Evolutionary conservation across 2,113 vertebrate species (phyloP), one percentile per base, ranked within the genome.

Genomic region (Haemorhous mexicanus): DNA sequence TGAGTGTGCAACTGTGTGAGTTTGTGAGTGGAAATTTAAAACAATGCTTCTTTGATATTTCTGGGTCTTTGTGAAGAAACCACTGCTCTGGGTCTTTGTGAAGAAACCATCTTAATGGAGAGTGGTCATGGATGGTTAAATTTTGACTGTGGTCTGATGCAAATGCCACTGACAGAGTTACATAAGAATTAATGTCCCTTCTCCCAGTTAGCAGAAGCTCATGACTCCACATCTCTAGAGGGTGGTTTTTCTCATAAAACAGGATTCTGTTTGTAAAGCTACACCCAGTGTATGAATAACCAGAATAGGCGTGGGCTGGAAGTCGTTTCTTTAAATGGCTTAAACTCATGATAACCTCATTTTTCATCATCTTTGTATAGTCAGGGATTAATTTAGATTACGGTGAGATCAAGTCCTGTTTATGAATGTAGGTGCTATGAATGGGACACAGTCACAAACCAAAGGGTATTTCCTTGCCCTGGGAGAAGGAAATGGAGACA

Each of bases 231-330:
- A 16, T 75, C 86, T 79, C 55, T 53, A 27, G 78, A 91, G 41
- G 64, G 66, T 17, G 23, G n/a, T 46, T 77, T 77, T 88, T 43
- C 94, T 88, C 75, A 39, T 86, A 73, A 85, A 69, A 24, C 10
- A 5, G 49, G 22, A 80, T 94, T 76, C 56, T 95, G 77, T 91
- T 91, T 86, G 58, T 28, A 83, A 83, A 91, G 58, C 55, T 94
- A 88, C 90, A 76, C 85, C 90, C 94, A 77, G 16, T 11, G 32
- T 58, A 49, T 77, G 75, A 95, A 77, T 86, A 86, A 92, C 32
- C 81, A 94, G 67, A 90, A 39, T 39, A 88, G 88, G 94, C 22
- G 88, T 92, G 92, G 79, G 59, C 68, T 84, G 86, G 32, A 94
- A 90, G 59, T 49, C 2, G 3, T 87, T 85, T 66, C 44, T 88